phyloP scores from a whole-genome alignment of 1,140 invertebrate genomes.

The Apolygus lucorum region DNA sequence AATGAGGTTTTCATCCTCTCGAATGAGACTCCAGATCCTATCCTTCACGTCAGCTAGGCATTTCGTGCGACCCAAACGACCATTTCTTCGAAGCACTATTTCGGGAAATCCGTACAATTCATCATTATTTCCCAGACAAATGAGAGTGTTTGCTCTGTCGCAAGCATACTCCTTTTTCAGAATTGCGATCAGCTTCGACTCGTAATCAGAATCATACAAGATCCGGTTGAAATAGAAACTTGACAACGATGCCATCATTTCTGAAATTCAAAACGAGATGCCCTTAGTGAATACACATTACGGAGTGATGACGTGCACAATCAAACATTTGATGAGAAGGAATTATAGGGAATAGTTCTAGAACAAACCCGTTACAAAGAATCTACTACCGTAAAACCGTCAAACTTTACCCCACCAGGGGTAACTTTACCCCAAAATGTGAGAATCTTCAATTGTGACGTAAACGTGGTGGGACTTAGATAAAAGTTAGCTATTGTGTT shows the following conservation, averaged over 20 bases:
- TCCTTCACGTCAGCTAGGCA: not conserved
- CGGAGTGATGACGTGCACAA: no score
- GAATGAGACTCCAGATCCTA: not conserved
- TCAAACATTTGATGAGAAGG: no score
- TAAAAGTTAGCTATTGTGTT: no score
- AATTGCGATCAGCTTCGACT: not conserved
- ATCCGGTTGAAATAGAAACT: not conserved
- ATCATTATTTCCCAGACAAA: not conserved
- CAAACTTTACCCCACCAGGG: no score
- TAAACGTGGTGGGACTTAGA: no score
- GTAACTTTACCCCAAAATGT: no score
- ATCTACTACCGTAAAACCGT: no score
- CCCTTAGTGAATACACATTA: not conserved
- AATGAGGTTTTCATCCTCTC: not conserved
- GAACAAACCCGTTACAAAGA: no score
- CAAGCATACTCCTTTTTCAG: not conserved
- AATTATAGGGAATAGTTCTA: no score
- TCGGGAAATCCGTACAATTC: not conserved
- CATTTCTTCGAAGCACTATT: not conserved
- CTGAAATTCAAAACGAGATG: not conserved
- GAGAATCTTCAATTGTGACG: no score
- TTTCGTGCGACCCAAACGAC: not conserved
- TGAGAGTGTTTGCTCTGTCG: not conserved
- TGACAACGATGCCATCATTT: not conserved
- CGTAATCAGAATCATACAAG: not conserved